Percentiles rank a stretch among this genome's conserved stretches.
Evolutionary conservation across 1,140 invertebrate genomes (phyloP).

Genomic region (Diorhabda sublineata): DNA sequence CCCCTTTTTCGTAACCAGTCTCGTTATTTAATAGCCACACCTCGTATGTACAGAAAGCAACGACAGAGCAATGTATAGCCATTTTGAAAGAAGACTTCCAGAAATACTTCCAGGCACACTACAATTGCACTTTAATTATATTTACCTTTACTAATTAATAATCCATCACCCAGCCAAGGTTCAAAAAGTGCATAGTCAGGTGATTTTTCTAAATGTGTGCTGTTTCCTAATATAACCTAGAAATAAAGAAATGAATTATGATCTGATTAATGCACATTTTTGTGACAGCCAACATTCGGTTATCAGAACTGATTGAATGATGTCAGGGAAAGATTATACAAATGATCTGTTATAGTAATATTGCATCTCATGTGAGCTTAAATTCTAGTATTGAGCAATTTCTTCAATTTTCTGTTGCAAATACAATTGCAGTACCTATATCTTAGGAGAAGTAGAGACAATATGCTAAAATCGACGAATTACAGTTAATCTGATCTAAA

Average conservation of each 20-base stretch:
- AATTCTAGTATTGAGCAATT: neutral
- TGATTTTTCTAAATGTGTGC: conserved; percentile 60
- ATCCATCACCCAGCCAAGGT: conserved; percentile 83
- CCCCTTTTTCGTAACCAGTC: too few relatives aligned
- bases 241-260: neutral
- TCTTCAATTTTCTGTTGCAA: too few relatives aligned
- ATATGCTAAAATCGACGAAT: too few relatives aligned
- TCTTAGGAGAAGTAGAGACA: too few relatives aligned
- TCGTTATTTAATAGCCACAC: too few relatives aligned
- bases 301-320: conserved; percentile 5
- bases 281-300: neutral
- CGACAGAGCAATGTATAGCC: too few relatives aligned
- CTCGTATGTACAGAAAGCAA: too few relatives aligned
- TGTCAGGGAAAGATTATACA: neutral
- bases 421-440: too few relatives aligned
- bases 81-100: neutral
- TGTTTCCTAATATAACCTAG: conserved; percentile 34
- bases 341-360: neutral
- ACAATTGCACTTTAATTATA: conserved; percentile 3
- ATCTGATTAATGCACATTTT: neutral
- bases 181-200: conserved; percentile 76
- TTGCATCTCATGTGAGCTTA: neutral
- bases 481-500: too few relatives aligned
- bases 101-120: neutral
- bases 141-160: conserved; percentile 70